Base-by-base conservation (phyloP, 2,888 invertebrate species). In the Drymonia ruficornis region DNA sequence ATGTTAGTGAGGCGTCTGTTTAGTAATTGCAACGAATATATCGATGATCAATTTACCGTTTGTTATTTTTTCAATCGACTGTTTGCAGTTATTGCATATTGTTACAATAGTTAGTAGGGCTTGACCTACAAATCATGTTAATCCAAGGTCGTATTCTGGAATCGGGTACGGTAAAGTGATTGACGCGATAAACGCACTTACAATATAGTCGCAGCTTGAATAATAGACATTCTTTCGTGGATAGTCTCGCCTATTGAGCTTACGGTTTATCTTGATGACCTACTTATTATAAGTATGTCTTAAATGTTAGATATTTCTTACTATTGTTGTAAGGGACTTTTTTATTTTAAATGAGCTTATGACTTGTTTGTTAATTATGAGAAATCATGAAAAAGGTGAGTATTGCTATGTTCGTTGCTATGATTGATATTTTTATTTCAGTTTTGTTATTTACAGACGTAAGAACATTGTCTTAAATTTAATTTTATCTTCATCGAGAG, bases 181-280 rank as follows among this genome's bases (percentile, higher is more conserved):
- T 38, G 56, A 70, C 62, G 56, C 42, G 43, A 53, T 59, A 59
- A 59, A 50, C 49, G 40, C 42, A 53, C 44, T 47, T 51, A 55
- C 60, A 63, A 61, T 61, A 63, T 62, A 58, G 59, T 59, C 61
- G 47, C n/a, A 49, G 44, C 46, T 63, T 12, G 53, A 72, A 66
- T 62, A 58, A 52, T 58, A 52, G 40, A 55, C 63, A 71, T 66
- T 65, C 74, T 63, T 61, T 59, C 50, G 59, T 52, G 56, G 61
- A 63, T 58, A 65, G 59, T 65, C 47, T 56, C 53, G 52, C 49
- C 50, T 51, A 56, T 55, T 61, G 65, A 65, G 74, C 63, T 64
- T 59, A 59, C 12, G 56, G 47, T 45, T 63, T 71, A 72, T 73
- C 71, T 68, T 63, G 71, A 72, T 72, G 66, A 48, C 74, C 71